Evolutionary conservation across 2,797 vertebrate species (phyloP).

Genomic region (Sebastes taczanowskii): DNA sequence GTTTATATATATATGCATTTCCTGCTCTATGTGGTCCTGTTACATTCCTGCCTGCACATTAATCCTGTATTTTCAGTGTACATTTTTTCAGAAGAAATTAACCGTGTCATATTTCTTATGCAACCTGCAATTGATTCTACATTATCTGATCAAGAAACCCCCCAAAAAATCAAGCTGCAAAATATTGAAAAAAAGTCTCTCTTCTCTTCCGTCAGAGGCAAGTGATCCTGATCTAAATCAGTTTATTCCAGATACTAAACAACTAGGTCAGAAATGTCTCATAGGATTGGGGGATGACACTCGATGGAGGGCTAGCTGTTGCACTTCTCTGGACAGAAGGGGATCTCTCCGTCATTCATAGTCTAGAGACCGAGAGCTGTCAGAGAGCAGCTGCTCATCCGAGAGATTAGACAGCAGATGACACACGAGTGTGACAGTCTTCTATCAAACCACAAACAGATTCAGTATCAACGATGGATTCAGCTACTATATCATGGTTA

Average conservation of each 20-base stretch:
- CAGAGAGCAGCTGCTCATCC: constrained; percentile 45
- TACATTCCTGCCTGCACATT: not conserved
- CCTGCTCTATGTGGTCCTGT: not conserved
- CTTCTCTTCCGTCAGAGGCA: not conserved
- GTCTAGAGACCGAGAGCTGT: constrained; percentile 14
- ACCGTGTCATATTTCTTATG: not conserved
- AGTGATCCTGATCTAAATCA: constrained; percentile 34
- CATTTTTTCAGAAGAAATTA: not conserved
- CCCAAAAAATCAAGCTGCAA: not conserved
- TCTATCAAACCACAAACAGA: not conserved
- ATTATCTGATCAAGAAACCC: not conserved
- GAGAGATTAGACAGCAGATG: constrained; percentile 29
- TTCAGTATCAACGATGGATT: not conserved
- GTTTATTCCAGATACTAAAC: constrained; percentile 51
- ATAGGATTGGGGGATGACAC: constrained; percentile 20
- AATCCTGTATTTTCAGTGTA: not conserved
- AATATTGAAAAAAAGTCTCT: not conserved
- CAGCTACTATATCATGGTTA: not conserved
- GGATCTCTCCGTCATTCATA: constrained; percentile 33
- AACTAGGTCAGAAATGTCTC: constrained; percentile 55
- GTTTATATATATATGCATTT: not conserved
- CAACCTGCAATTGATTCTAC: not conserved
- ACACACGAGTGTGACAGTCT: constrained; percentile 24
- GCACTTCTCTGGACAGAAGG: constrained; percentile 39
- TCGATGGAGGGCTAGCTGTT: constrained; percentile 3